A percentile compares a stretch with the other conserved stretches of the same genome.
Conservation (phyloP, 2,888 invertebrate genomes). For the Phoronis australis region DNA sequence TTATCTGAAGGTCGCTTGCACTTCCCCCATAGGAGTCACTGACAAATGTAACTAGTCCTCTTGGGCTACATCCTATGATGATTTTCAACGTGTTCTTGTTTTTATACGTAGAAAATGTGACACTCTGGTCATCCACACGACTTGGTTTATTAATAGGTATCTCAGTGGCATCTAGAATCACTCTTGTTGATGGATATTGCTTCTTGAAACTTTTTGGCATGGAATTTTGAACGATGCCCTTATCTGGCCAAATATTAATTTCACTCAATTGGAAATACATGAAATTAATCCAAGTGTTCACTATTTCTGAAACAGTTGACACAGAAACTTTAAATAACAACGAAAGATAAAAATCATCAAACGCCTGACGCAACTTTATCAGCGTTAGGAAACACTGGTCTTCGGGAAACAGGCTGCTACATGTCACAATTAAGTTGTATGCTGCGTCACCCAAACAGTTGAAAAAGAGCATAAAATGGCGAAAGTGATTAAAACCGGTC, state of each 20-base stretch:
- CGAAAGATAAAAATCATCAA: constrained; percentile 15
- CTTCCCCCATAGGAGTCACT: constrained; percentile 5
- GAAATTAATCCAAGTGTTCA: constrained; percentile 18
- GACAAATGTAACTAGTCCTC: constrained; percentile 13
- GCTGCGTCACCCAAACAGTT: constrained; percentile 5
- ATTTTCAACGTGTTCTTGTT: constrained; percentile 21
- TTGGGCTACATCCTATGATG: constrained; percentile 14
- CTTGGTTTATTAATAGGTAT: constrained; percentile 18
- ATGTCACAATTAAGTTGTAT: constrained; percentile 4
- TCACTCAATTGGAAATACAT: constrained; percentile 17
- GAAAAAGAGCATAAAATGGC: constrained; percentile 8
- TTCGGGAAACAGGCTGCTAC: constrained; percentile 1
- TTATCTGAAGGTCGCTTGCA: constrained; percentile 9
- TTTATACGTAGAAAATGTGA: constrained; percentile 21
- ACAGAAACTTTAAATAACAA: constrained; percentile 12
- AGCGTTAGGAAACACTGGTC: constrained; percentile 17
- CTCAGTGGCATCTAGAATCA: constrained; percentile 22
- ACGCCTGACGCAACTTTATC: constrained; percentile 17
- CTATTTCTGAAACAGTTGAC: constrained; percentile 10
- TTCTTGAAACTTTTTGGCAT: constrained; percentile 16
- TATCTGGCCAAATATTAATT: constrained; percentile 18
- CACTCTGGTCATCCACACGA: constrained; percentile 13
- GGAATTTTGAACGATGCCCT: constrained; percentile 7
- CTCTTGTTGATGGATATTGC: constrained; percentile 17
- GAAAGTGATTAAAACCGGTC: constrained; percentile 8